Evolutionary conservation across 2,113 vertebrate genomes (phyloP), one percentile per base, ranked within the genome.

Genomic region (Melierax canorus): DNA sequence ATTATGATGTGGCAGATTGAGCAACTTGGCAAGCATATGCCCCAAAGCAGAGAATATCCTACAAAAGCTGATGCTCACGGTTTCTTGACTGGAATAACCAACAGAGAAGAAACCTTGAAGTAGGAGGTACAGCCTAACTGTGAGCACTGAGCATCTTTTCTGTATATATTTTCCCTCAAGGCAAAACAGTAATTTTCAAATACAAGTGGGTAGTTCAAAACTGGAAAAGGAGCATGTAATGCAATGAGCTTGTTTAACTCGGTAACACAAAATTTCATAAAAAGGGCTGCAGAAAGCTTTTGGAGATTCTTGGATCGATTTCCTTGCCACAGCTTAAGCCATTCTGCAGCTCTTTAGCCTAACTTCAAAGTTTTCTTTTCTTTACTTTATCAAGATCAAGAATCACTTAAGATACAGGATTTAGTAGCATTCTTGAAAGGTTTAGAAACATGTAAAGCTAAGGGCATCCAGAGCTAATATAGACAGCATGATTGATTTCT

Each of bases 21-120:
- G 22, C 23, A 73, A 50, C 38, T 48, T 69, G 30, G 45, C 62
- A 80, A 55, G 45, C 9, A 69, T 18, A 39, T 13, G 19, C 15
- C 55, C 50, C 30, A 92, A 84, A 75, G 15, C 34, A 89, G 69
- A 94, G 91, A 48, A 78, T 29, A 53, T 16, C 36, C 30, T 32
- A 50, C 43, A 69, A 34, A 89, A 68, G 46, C 20, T 56, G 62
- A 76, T 2, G 0, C 8, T 55, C 23, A 12, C 8, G 0, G 0
- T 45, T 84, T 88, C 60, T 67, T 85, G 36, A 56, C 79, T 68
- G 34, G 68, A 86, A 86, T 38, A 84, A 60, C 27, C 23, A 56
- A 59, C 6, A 77, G 64, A 67, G 55, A 68, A 85, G 64, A 78
- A 93, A 77, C n/a, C 16, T 17, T 50, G 50, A 91, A 74, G 41